Evolutionary conservation across 2,113 vertebrate species (phyloP), one percentile per base, ranked within the genome.

Genomic region (Cygnus atratus): DNA sequence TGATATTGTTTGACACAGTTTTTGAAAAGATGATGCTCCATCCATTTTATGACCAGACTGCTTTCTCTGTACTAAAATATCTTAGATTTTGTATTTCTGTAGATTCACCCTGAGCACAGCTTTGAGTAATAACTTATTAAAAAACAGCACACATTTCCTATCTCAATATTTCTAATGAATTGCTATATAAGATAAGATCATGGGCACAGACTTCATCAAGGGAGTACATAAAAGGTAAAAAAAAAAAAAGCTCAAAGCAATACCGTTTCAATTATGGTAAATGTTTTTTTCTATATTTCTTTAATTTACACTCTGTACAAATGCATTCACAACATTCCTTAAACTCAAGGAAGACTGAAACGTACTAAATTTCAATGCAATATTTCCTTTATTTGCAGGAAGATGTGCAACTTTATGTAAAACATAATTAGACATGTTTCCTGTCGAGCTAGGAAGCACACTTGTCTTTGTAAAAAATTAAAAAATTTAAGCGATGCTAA

Each of bases 1-100:
- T 94, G 66, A 87, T 94, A 83, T 31, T 84, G 77, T 86, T 91
- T 96, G 94, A 96, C 58, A 92, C 65, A 93, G 77, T 95, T 97
- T 96, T 72, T 62, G 84, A 94, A 94, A 93, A 87, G 80, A 95
- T 95, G 79, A 66, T 82, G 66, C 61, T 95, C 93, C 88, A 79
- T 65, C 75, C 54, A 73, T 59, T 89, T 89, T 91, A 78, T 90
- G 81, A 83, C 43, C 44, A 84, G 58, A 41, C 26, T 68, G 48
- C 65, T 76, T 78, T 88, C 48, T 54, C 31, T 43, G 29, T 58
- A 43, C 77, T 90, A 82, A 89, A 96, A 96, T 71, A 82, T 4
- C 12, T 18, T 62, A 37, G 62, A 52, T 70, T 79, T 74, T 10
- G 3, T 77, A 89, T 89, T 94, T 87, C 67, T 91, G 18, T n/a